Evolutionary conservation across 2,113 vertebrate genomes (phyloP).

Genomic region (Furnarius figulus): DNA sequence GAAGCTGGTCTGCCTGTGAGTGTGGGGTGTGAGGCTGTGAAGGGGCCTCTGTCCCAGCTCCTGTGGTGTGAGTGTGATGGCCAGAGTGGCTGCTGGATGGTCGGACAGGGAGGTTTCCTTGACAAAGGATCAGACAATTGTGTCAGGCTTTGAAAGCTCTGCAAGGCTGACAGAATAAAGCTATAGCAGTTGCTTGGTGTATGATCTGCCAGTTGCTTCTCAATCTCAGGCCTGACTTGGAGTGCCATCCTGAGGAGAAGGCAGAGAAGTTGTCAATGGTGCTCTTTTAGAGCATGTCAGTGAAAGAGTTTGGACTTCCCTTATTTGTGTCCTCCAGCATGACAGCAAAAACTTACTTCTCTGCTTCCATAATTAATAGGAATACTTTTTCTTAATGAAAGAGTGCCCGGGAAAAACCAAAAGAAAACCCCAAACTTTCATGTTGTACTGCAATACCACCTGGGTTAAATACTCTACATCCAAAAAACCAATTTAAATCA

Average conservation of each 20-base stretch:
- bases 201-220: background rate
- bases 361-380: background rate
- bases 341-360: background rate
- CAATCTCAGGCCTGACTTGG: background rate
- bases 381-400: background rate
- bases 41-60: background rate
- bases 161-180: background rate
- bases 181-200: background rate
- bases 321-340: background rate
- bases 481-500: accelerated
- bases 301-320: background rate
- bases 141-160: background rate
- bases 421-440: background rate
- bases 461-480: background rate
- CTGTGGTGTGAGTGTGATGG: too few relatives aligned
- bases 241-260: background rate
- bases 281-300: background rate
- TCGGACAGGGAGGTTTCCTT: background rate
- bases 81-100: background rate
- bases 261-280: background rate
- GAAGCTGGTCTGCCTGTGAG: background rate
- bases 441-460: background rate
- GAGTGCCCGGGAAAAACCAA: background rate
- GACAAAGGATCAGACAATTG: background rate
- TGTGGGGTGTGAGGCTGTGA: background rate